These are phyloP conservation scores for Ammospiza nelsoni DNA, from an alignment of 2,113 vertebrate genomes.

Conservation along the genomic window DNA sequence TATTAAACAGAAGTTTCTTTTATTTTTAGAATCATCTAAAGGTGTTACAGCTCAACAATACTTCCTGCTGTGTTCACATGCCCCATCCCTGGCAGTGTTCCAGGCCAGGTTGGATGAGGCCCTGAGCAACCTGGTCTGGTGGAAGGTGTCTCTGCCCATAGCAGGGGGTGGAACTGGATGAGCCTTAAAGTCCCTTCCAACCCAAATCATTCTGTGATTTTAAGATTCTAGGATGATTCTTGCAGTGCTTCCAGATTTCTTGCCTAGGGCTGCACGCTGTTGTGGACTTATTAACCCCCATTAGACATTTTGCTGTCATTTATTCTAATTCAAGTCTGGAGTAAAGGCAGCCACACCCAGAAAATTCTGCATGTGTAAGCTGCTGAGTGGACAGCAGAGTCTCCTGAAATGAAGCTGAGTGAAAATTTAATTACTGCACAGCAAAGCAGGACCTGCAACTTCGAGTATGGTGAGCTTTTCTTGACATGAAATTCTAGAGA, in stretches of 20 bases:
- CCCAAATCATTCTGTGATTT: not conserved
- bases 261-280: not conserved
- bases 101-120: not conserved
- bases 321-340: not conserved
- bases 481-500: not conserved
- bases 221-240: not conserved
- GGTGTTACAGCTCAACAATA: not conserved
- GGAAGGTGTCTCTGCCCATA: not conserved
- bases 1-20: not conserved
- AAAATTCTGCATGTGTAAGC: not conserved
- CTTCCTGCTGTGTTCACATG: rapidly evolving
- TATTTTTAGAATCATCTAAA: constrained; percentile 1
- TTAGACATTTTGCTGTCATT: not conserved
- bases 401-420: not conserved
- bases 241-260: not conserved
- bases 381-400: not conserved
- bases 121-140: not conserved
- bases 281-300: not conserved
- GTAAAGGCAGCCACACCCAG: not conserved
- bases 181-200: not conserved
- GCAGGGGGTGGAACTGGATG: not conserved
- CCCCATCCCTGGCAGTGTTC: not conserved
- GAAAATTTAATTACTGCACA: not conserved
- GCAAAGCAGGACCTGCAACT: not conserved
- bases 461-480: not conserved